Base-by-base conservation (phyloP, 2,797 vertebrate genomes). In the Crocidura indochinensis region DNA sequence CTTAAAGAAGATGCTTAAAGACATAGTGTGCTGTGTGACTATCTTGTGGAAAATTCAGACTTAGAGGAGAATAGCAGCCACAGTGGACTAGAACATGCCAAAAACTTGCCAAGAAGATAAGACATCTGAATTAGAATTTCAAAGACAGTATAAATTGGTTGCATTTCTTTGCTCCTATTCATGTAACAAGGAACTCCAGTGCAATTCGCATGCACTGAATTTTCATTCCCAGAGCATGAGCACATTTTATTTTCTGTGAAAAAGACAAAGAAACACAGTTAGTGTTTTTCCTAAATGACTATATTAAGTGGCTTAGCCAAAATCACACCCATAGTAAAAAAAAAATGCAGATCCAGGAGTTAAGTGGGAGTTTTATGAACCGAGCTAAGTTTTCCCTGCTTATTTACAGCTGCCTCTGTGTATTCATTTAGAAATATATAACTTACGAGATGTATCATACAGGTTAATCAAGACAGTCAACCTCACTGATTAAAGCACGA, bases 381-480 rank as follows among this genome's bases (percentile, higher is more conserved):
- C 80, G 74, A 88, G 93, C 86, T 91, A 31, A 27, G 80, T 92
- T 85, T 96, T 27, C 96, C 92, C 94, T 86, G 94, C 94, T 87
- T 82, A 94, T 93, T 92, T 90, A 92, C 86, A 95, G 91, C 88
- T 78, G 82, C 67, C 75, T 94, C 79, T 95, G 86, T 94, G 87
- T 94, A 95, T 91, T 96, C 94, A 96, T 91, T 95, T 95, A 96
- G 95, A 95, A 94, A 96, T 94, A 92, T 38, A 90, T 96, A 96
- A 96, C 96, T 96, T 95, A 92, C 94, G 90, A 95, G 90, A 94
- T 95, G 93, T 91, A 92, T 95, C 95, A 90, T 95, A 96, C 96
- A 96, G 95, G 91, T 95, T 96, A 96, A 96, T 96, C 94, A 96
- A 95, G 93, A 91, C 86, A 93, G 94, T 95, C 95, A 96, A 92